A percentile compares a stretch with the other conserved stretches of the same genome.
Conservation (phyloP, 2,797 vertebrate genomes). For the Leptatherina wallacei region DNA sequence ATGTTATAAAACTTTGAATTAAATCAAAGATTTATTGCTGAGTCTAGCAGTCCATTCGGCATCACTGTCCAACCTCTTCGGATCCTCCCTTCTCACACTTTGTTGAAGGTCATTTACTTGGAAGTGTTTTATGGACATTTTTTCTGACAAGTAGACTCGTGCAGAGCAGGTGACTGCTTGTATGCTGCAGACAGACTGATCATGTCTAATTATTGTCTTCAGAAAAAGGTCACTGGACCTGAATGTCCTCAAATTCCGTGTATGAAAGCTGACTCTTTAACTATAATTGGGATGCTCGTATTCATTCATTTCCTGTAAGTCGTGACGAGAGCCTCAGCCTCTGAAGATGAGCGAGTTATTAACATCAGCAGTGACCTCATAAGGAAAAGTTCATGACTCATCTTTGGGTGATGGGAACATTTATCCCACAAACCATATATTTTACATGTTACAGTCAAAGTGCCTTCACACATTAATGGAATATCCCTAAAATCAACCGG, state of each 20-base stretch:
- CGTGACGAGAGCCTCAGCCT: slow-evolving; percentile 11
- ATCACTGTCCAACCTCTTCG: no score
- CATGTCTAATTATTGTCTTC: slow-evolving; percentile 19
- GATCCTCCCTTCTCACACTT: neutral
- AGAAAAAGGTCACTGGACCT: slow-evolving; percentile 23
- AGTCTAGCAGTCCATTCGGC: neutral
- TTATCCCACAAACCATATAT: slow-evolving; percentile 30
- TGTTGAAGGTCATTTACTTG: neutral
- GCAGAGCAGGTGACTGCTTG: slow-evolving; percentile 18
- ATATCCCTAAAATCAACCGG: slow-evolving; percentile 16
- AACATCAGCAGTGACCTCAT: slow-evolving; percentile 39
- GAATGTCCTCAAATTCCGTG: slow-evolving; percentile 12
- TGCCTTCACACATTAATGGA: slow-evolving; percentile 12
- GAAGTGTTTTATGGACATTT: neutral
- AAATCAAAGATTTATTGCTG: slow-evolving; percentile 46
- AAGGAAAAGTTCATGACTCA: slow-evolving; percentile 60
- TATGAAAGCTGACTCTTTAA: slow-evolving; percentile 33
- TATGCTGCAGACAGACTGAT: slow-evolving; percentile 34
- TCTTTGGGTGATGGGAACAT: slow-evolving; percentile 39
- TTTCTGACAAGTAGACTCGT: neutral
- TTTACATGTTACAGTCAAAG: slow-evolving; percentile 21
- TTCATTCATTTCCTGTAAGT: slow-evolving; percentile 52
- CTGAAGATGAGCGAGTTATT: slow-evolving; percentile 27
- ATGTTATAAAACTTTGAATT: slow-evolving; percentile 27
- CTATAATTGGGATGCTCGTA: slow-evolving; percentile 26